Base-by-base conservation (phyloP, 1,140 invertebrate species). In the Pristionchus pacificus region DNA sequence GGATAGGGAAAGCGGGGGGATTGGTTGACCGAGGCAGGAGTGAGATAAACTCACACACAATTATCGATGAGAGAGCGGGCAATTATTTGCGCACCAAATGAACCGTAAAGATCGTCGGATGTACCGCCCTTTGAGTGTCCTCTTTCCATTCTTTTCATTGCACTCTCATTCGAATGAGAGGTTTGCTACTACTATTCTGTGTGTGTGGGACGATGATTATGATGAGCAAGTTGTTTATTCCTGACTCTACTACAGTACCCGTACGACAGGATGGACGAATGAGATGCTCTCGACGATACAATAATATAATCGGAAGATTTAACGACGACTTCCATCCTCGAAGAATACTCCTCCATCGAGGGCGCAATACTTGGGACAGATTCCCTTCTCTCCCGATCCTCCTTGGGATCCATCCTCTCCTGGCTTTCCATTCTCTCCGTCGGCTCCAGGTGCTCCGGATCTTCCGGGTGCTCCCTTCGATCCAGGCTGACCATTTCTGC, bases 321-420 rank as follows among this genome's bases (percentile, higher is more conserved):
- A 76, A 60, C 74, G 74, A 24, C 75, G 68, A 55, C 28, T 76
- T 64, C 71, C 70, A 57, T 77, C 74, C 60, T 76, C 75, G 75
- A 77, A 77, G 75, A 77, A 77, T 55, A 77, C 62, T 61, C 75
- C 75, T 49, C 75, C 75, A 68, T 77, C 75, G 30, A 74, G 60
- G 59, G 75, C 75, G 60, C 74, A 77, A 49, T 77, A 77, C 55
- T 75, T 76, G n/a, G 74, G 74, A 58, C 74, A 76, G 32, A 65
- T 65, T 57, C 64, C 64, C 31, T 62, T 32, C 32, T 65, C 64
- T 28, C 64, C 64, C 6, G 64, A 14, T 6, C 38, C 38, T 49
- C 38, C 38, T 10, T 6, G 38, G 6, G 38, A 6, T 19, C 38
- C 38, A 49, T 28, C 6, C 19, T 25, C 64, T 61, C 60, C 64